These are phyloP conservation scores for Vipera latastei DNA, from an alignment of 2,797 vertebrate genomes.

Conservation along the genomic window DNA sequence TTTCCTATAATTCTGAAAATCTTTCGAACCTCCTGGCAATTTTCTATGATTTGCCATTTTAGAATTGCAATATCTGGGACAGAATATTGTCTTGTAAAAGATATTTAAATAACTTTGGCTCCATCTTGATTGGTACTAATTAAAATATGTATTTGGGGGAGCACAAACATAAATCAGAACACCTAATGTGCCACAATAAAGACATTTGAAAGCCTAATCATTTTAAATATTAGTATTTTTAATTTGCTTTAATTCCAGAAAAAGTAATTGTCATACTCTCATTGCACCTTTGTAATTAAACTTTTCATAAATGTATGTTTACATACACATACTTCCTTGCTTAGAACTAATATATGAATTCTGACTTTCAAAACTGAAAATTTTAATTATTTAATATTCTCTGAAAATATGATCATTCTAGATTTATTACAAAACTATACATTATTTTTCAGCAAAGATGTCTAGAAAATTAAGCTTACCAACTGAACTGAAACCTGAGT, in stretches of 20 bases:
- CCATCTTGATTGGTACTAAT: not conserved
- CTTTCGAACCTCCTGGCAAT: not conserved
- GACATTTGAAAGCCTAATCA: not conserved
- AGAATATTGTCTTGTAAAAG: not conserved
- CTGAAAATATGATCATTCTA: slow-evolving; percentile 13
- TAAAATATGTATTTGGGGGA: not conserved
- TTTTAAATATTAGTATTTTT: not conserved
- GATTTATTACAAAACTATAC: slow-evolving; percentile 40
- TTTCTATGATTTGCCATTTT: not conserved
- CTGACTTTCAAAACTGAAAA: slow-evolving; percentile 11
- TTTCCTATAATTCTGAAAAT: not conserved
- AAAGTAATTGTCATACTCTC: not conserved
- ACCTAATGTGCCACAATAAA: not conserved
- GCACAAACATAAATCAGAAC: not conserved
- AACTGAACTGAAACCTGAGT: slow-evolving; percentile 99
- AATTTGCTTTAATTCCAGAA: not conserved
- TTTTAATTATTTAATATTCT: slow-evolving; percentile 27
- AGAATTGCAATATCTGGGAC: not conserved
- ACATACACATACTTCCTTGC: slow-evolving; percentile 20
- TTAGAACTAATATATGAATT: slow-evolving; percentile 21
- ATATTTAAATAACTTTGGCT: not conserved
- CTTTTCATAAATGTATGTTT: slow-evolving; percentile 7
- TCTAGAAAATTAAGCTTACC: slow-evolving; percentile 99
- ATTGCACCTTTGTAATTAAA: slow-evolving; percentile 12
- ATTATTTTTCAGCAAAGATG: slow-evolving; percentile 99